These are phyloP conservation scores for Eremobia ochroleuca DNA, from an alignment of 2,888 invertebrate species.

Conservation along the genomic window DNA sequence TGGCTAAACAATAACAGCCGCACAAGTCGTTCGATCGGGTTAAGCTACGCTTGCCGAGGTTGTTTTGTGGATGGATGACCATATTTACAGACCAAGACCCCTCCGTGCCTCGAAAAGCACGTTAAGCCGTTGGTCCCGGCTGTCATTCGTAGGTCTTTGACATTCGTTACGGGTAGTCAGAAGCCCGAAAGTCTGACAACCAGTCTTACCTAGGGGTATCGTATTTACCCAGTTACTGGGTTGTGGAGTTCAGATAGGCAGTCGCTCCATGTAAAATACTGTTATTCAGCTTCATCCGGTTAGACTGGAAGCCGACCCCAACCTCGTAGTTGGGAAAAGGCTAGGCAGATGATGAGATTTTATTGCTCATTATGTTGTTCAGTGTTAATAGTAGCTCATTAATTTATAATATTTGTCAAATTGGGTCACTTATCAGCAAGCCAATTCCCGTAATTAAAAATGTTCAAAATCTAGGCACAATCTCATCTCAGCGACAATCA, in stretches of 20 bases:
- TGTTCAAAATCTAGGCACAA: too few relatives aligned
- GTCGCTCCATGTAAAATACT: not conserved
- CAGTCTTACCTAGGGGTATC: not conserved
- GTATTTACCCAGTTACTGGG: not conserved
- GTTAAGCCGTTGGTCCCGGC: not conserved
- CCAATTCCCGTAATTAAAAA: too few relatives aligned
- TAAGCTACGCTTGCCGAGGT: not conserved
- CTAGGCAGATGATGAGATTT: not conserved
- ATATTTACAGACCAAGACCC: not conserved
- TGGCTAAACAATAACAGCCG: not conserved
- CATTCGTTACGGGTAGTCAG: not conserved
- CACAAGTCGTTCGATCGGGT: too few relatives aligned
- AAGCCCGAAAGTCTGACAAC: not conserved
- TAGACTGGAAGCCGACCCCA: too few relatives aligned
- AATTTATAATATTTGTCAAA: slow-evolving; percentile 18
- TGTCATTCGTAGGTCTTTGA: not conserved
- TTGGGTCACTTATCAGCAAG: slow-evolving; percentile 13
- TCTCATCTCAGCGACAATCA: too few relatives aligned
- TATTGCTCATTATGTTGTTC: not conserved
- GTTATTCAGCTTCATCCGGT: not conserved
- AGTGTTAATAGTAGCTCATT: not conserved
- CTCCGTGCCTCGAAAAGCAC: not conserved
- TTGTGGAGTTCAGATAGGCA: not conserved
- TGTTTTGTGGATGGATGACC: not conserved
- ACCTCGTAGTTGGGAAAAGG: not conserved